Base-by-base conservation (phyloP, 2,888 invertebrate species). In the Aleiodes testaceus region DNA sequence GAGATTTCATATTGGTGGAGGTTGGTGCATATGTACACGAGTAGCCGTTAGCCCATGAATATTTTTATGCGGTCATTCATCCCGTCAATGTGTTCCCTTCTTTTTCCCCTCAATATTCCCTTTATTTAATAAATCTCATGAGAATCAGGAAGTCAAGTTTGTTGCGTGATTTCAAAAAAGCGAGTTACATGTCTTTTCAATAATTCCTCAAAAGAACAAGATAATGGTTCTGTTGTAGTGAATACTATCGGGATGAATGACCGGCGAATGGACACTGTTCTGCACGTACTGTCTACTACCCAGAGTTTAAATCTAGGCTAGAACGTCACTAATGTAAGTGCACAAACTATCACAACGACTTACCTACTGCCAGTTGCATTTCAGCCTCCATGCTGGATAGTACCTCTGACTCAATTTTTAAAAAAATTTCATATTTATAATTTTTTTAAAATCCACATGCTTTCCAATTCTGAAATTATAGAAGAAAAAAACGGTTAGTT, bases 281-380 rank as follows among this genome's bases (percentile, higher is more conserved):
- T 30, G 64, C 70, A 52, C 47, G 79, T 79, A 77, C 71, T 49
- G 22, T 42, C 50, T 7, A 47, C 50, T 7, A 47, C 55, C 11
- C 69, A 42, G 55, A 22, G 61, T 26, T 26, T 71, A 77, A 79
- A 81, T 81, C 83, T 84, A 82, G 82, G 81, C 80, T 84, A 82
- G 79, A 53, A 59, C 30, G 55, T 26, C n/a, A 26, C 53, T 11
- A 59, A 59, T 59, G 59, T 14, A 36, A 59, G 42, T 59, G 59
- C 36, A 59, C 36, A 59, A 36, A 59, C 26, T 55, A 55, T 16
- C 36, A 36, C 30, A 55, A n/a, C 16, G 49, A 36, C 49, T 61
- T 66, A 71, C 71, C 71, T 71, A 49, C 70, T 30, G 36, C 64
- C 67, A 71, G 71, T 71, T 63, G 66, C 63, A 66, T 16, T 71